Percentiles rank a stretch among this genome's conserved stretches.
phyloP scores from a whole-genome alignment of 2,797 vertebrate genomes.

The Molossus molossus region DNA sequence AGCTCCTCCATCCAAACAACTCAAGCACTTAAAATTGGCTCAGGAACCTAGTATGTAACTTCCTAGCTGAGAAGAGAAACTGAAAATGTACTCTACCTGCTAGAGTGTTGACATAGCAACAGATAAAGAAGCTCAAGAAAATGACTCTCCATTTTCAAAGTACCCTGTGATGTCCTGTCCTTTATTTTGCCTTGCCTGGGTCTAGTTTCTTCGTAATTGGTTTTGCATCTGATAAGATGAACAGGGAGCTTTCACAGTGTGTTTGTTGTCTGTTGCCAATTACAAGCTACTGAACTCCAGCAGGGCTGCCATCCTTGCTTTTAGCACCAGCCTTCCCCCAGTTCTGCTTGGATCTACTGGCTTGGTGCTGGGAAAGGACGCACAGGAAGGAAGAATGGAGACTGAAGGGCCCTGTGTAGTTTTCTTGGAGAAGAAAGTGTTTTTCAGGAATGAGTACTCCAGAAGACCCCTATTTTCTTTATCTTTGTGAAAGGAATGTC shows the following conservation, averaged over 20 bases:
- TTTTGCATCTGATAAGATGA: slow-evolving; percentile 85
- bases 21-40: slow-evolving; percentile 41
- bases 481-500: slow-evolving; percentile 79
- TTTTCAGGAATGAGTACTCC: slow-evolving; percentile 77
- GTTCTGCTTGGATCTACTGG: slow-evolving; percentile 76
- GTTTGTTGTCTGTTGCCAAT: slow-evolving; percentile 75
- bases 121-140: slow-evolving; percentile 79
- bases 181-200: slow-evolving; percentile 71
- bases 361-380: slow-evolving; percentile 64
- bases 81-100: slow-evolving; percentile 72
- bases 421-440: slow-evolving; percentile 80
- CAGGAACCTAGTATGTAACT: slow-evolving; percentile 61
- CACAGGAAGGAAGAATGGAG: slow-evolving; percentile 60
- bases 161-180: slow-evolving; percentile 65
- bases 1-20: slow-evolving; percentile 46
- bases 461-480: slow-evolving; percentile 79
- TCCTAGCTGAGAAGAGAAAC: slow-evolving; percentile 75
- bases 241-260: slow-evolving; percentile 77
- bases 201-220: slow-evolving; percentile 80
- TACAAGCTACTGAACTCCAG: slow-evolving; percentile 71
- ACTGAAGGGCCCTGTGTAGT: slow-evolving; percentile 76
- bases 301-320: slow-evolving; percentile 69
- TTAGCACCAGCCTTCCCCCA: slow-evolving; percentile 31
- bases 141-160: slow-evolving; percentile 69
- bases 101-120: slow-evolving; percentile 80